Evolutionary conservation across 2,888 invertebrate species (phyloP).

Genomic region (Drosophila ezoana): DNA sequence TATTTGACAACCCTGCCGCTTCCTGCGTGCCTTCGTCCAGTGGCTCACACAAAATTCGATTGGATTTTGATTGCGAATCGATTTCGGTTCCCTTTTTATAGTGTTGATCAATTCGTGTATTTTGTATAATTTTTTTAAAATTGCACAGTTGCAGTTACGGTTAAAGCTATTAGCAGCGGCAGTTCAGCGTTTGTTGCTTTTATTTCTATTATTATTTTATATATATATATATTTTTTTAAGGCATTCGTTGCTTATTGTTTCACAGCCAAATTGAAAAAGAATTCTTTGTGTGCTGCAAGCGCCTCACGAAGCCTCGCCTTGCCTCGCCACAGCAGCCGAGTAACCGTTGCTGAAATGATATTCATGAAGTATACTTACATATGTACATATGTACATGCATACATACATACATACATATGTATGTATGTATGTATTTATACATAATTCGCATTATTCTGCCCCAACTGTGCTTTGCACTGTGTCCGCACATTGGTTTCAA

Average conservation of each 20-base stretch:
- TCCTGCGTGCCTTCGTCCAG: constrained; percentile 21
- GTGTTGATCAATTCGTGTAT: constrained; percentile 1
- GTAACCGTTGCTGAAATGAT: constrained; percentile 38
- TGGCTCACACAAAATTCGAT: constrained; percentile 8
- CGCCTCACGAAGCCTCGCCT: constrained; percentile 59
- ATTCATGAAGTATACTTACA: constrained; percentile 20
- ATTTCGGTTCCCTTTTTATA: not conserved
- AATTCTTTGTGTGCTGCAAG: constrained; percentile 69
- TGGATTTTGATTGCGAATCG: constrained; percentile 5
- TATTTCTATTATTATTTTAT: not conserved
- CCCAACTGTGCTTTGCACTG: constrained; percentile 16
- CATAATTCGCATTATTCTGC: constrained; percentile 24
- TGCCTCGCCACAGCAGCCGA: constrained; percentile 24
- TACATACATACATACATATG: constrained; percentile 7
- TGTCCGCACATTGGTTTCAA: constrained; percentile 8
- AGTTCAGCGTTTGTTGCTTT: not conserved
- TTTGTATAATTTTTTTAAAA: not conserved
- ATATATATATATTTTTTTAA: not conserved
- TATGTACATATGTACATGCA: not conserved
- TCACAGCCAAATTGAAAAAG: constrained; percentile 83
- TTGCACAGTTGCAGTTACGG: constrained; percentile 3
- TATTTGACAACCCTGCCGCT: constrained; percentile 34
- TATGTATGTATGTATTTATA: not conserved
- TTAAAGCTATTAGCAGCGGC: constrained; percentile 3
- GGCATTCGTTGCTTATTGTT: constrained; percentile 75